Base-by-base conservation (phyloP, 2,888 invertebrate genomes). In the Noctua fimbriata region DNA sequence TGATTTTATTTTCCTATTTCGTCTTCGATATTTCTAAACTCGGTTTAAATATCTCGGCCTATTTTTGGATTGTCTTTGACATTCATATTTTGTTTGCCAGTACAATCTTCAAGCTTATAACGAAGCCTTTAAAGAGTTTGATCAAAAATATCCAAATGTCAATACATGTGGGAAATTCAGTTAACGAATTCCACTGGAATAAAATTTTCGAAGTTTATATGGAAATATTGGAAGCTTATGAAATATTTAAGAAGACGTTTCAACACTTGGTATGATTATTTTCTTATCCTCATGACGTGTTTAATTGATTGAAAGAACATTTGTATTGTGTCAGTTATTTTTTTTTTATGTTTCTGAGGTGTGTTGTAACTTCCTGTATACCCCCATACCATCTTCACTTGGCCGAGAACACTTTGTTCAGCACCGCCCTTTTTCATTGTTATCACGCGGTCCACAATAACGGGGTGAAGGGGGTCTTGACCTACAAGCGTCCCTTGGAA, bases 231-330 rank as follows among this genome's bases (percentile, higher is more conserved):
- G 77, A 73, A n/a, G 44, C 47, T 55, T 66, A 67, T 65, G 47
- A 12, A 65, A 65, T 73, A 49, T 73, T 65, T 73, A 36, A 73
- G 66, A 73, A 66, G n/a, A 65, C n/a, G 6, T 49, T 65, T 36
- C 65, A 65, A 36, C 47, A 65, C 16, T 65, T 73, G 47, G 73
- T 73, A 65, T 2, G 73, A 36, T 36, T 9, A 55, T n/a, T 28
- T 28, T 28, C 14, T 28, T 60, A 28, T 60, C 16, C 60, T 14
- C 60, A 60, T 28, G 16, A 5, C 14, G 58, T 28, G 6, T n/a
- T n/a, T 28, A 60, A 60, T 60, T n/a, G 10, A 60, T 60, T 16
- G 28, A 28, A n/a, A 28, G n/a, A 60, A 28, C 14, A 60, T 60
- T 60, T 60, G 14, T 28, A 12, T 6, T 58, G n/a, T 4, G 18